Evolutionary conservation across 2,113 vertebrate species (phyloP), one percentile per base, ranked within the genome.

Genomic region (Phalacrocorax brasilianus): DNA sequence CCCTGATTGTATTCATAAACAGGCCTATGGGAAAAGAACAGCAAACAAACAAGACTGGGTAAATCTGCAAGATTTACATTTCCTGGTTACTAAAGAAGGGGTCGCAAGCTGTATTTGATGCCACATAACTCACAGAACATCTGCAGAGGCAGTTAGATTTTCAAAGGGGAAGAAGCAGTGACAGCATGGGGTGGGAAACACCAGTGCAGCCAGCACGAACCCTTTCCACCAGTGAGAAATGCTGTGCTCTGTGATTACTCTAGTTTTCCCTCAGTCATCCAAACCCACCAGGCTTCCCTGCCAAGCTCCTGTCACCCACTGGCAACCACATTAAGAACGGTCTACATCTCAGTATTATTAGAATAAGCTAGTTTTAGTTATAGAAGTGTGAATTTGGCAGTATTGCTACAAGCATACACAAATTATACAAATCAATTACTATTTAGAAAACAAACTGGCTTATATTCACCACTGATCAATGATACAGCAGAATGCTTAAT

Each of bases 371-470:
- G 62, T 76, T 94, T 87, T 82, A 89, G 84, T 58, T 96, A 78
- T n/a, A 94, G 88, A 87, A 87, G 90, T 52, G 61, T 75, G 74
- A 76, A 85, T 85, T 70, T 96, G 93, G 89, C 93, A 85, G 62
- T 49, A 89, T 22, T 66, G 81, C 93, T 94, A 89, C 78, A 85
- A 91, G 74, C 66, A 40, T 35, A 83, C 53, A 95, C 84, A 91
- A 91, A 88, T 71, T 33, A 77, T 38, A 96, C 58, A 59, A 88
- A 94, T 96, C 91, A 89, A 91, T 96, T 89, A 79, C 89, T 85
- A 81, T 61, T 70, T 89, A 70, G 87, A 91, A 96, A 96, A 94
- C 87, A 89, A 96, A 94, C 70, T 89, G 58, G 77, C 89, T 91
- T 88, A 8, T 76, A 85, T 91, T 93, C 89, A 93, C 78, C 12